Conservation (phyloP, 2,797 vertebrate species). For the Enteromius trimaculatus region DNA sequence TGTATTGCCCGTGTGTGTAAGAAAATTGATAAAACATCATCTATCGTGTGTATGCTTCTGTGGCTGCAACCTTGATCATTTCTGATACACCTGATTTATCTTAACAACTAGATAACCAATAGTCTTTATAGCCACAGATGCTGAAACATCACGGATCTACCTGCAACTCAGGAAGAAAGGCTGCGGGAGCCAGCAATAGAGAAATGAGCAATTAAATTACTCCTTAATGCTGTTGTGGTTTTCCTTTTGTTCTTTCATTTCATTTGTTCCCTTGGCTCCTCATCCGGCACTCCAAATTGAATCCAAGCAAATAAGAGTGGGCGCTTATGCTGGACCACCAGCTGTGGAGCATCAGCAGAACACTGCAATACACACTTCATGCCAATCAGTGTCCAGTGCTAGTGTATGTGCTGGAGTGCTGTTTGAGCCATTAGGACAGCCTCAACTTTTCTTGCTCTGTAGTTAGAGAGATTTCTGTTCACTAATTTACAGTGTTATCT, state of each 20-base stretch:
- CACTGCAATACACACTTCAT: slow-evolving; percentile 42
- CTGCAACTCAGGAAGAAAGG: slow-evolving; percentile 1
- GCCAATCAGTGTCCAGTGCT: slow-evolving; percentile 30
- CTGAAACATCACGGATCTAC: background rate
- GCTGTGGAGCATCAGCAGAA: slow-evolving; percentile 20
- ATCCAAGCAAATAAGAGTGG: slow-evolving; percentile 44
- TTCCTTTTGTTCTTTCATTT: slow-evolving; percentile 30
- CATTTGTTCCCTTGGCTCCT: slow-evolving; percentile 27
- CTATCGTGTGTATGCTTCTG: background rate
- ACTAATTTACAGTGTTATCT: background rate
- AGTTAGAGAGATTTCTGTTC: background rate
- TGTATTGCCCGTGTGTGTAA: slow-evolving; percentile 21
- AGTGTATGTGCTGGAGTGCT: slow-evolving; percentile 33
- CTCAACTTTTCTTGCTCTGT: slow-evolving; percentile 7
- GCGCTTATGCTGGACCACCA: slow-evolving; percentile 10
- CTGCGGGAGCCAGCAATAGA: background rate
- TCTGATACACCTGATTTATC: slow-evolving; percentile 18
- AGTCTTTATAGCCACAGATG: slow-evolving; percentile 24
- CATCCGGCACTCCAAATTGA: slow-evolving; percentile 47
- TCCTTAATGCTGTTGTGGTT: slow-evolving; percentile 21
- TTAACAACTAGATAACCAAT: slow-evolving; percentile 20
- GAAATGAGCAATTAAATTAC: slow-evolving; percentile 38
- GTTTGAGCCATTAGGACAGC: slow-evolving; percentile 1
- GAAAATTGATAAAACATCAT: slow-evolving; percentile 10
- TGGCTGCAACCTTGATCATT: slow-evolving; percentile 14